Percentiles rank a stretch among this genome's conserved stretches.
These are phyloP conservation scores for Alauda arvensis DNA, from an alignment of 2,797 vertebrate species.

Conservation along the genomic window DNA sequence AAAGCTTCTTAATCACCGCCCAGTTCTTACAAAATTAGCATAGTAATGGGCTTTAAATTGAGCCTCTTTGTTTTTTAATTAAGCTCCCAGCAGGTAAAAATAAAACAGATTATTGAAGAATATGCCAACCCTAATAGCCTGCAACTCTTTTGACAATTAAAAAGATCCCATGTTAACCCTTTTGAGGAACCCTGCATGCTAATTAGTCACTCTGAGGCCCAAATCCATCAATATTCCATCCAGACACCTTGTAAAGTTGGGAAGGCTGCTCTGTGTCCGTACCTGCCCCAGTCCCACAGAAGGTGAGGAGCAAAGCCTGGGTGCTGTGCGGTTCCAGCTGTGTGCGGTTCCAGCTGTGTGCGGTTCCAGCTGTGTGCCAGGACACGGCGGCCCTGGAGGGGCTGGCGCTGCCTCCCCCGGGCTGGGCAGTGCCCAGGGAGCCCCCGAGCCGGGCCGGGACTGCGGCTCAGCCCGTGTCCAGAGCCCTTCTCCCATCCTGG, in stretches of 20 bases:
- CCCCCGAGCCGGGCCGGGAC: not conserved
- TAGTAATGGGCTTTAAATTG: constrained; percentile 99
- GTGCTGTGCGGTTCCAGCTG: not conserved
- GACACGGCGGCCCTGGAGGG: accelerated
- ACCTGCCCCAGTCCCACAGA: accelerated
- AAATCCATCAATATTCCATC: constrained; percentile 13
- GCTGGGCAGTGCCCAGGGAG: accelerated
- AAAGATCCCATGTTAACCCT: constrained; percentile 77
- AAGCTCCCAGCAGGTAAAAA: constrained; percentile 99
- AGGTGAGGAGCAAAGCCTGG: accelerated
- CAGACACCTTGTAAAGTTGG: not conserved
- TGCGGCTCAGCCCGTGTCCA: not conserved
- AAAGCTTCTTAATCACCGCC: constrained; percentile 98
- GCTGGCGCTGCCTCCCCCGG: not conserved
- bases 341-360: not conserved
- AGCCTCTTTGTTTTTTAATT: constrained; percentile 99
- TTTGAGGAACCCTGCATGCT: constrained; percentile 51
- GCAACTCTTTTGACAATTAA: constrained; percentile 82
- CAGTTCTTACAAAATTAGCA: constrained; percentile 96
- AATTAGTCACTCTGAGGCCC: constrained; percentile 47
- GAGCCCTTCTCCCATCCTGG: not conserved
- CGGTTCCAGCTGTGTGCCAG: not conserved
- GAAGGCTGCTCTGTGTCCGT: not conserved
- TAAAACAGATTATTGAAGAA: constrained; percentile 98
- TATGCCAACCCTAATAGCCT: constrained; percentile 84